These are phyloP conservation scores for Drosophila varians DNA, from an alignment of 1,140 invertebrate species.

Conservation along the genomic window DNA sequence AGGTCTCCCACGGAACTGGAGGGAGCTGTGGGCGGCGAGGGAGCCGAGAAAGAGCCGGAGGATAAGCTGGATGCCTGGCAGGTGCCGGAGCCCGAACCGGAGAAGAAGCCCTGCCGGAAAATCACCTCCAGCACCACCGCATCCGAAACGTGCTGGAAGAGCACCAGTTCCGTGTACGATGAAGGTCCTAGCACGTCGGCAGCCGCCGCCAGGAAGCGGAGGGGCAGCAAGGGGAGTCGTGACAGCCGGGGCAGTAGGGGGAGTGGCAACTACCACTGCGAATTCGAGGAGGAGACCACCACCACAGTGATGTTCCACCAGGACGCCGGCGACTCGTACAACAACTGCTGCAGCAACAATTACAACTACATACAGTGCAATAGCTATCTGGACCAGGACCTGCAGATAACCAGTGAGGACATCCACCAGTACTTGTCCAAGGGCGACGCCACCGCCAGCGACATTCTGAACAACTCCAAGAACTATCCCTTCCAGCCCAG, in stretches of 20 bases:
- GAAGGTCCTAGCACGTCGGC: constrained; percentile 69
- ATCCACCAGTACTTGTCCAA: constrained; percentile 82
- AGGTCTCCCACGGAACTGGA: constrained; percentile 69
- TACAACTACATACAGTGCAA: constrained; percentile 82
- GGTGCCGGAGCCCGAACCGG: constrained; percentile 51
- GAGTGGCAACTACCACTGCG: constrained; percentile 58
- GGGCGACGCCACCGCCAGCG: constrained; percentile 56
- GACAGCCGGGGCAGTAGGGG: constrained; percentile 21
- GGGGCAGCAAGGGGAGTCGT: constrained; percentile 51
- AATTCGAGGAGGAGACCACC: constrained; percentile 80
- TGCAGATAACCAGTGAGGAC: constrained; percentile 82
- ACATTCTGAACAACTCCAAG: constrained; percentile 78
- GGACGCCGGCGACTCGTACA: constrained; percentile 71
- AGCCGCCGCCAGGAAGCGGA: constrained; percentile 58
- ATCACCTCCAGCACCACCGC: constrained; percentile 32
- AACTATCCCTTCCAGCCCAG: constrained; percentile 82
- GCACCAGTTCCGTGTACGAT: constrained; percentile 39
- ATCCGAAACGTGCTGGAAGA: constrained; percentile 45
- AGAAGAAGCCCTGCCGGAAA: constrained; percentile 61
- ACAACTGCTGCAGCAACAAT: constrained; percentile 82
- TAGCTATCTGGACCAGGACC: constrained; percentile 78
- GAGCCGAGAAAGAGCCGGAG: background rate
- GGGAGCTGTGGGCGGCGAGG: constrained; percentile 48
- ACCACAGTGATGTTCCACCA: constrained; percentile 81
- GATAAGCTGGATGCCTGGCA: constrained; percentile 59